Percentiles rank a stretch among this genome's conserved stretches.
Conservation (phyloP, 2,113 vertebrate species). For the Leuciscus idus region DNA sequence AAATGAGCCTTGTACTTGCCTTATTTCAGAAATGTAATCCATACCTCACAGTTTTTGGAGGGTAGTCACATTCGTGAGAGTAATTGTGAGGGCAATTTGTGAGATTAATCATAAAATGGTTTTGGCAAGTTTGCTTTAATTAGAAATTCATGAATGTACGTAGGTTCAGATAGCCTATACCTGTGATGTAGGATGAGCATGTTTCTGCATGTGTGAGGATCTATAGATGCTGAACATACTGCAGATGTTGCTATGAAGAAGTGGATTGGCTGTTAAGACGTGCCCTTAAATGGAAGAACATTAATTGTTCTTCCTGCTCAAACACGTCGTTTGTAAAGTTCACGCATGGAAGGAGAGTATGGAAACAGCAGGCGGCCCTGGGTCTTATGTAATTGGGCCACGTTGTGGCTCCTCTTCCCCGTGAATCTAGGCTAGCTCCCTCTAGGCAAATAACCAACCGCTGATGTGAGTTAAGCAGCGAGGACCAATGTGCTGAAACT, state of each 20-base stretch:
- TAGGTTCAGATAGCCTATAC: not conserved
- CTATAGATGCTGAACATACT: not conserved
- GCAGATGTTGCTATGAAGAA: constrained; percentile 32
- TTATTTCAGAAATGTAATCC: not conserved
- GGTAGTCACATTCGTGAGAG: not conserved
- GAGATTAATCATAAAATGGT: not conserved
- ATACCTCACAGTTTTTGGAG: not conserved
- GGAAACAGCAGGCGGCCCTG: constrained; percentile 48
- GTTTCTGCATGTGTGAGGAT: not conserved
- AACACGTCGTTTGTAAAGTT: constrained; percentile 18
- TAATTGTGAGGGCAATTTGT: not conserved
- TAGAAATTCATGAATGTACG: not conserved
- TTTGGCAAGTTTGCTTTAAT: not conserved
- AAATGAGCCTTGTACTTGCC: not conserved
- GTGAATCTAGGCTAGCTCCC: constrained; percentile 66
- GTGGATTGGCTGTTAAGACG: not conserved
- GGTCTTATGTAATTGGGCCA: constrained; percentile 67
- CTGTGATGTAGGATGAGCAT: not conserved
- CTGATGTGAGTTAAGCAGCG: constrained; percentile 56
- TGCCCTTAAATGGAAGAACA: constrained; percentile 41
- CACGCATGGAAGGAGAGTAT: not conserved
- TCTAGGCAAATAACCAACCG: constrained; percentile 59
- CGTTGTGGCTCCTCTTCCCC: constrained; percentile 53
- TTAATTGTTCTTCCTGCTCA: constrained; percentile 1
- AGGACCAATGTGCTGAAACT: constrained; percentile 48